Base-by-base conservation (phyloP, 2,888 invertebrate genomes). In the Caradrina clavipalpis region DNA sequence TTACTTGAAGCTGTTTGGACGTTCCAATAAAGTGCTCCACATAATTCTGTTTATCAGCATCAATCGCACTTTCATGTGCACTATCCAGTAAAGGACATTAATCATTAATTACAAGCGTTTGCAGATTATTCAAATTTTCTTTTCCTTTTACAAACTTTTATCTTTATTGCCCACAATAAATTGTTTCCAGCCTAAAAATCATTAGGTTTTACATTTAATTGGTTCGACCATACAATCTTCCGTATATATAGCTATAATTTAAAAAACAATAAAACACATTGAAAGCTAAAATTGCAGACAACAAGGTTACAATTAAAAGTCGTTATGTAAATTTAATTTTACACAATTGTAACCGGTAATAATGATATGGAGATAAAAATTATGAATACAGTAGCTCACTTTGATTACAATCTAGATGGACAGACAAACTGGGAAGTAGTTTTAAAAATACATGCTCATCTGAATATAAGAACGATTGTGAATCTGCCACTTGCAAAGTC, bases 311-410 rank as follows among this genome's bases (percentile, higher is more conserved):
- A 84, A 84, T 84, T 84, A 84, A 79, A 68, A 74, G 79, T 79
- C 84, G 80, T 84, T 84, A 84, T 84, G 84, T 84, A 81, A 84
- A 84, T 84, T 82, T 79, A 81, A 84, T 82, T 84, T 76, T 81
- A 67, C 67, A 74, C 72, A 73, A 77, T 79, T 79, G 83, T 81
- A 73, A 79, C 81, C 70, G 60, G 76, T 58, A 77, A 77, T 78
- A 75, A 77, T 73, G 83, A 81, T 80, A 71, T 57, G 50, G 59
- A 84, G 85, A 84, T 84, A 74, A 82, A 67, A 83, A 76, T 72
- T 80, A 84, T 79, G 76, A 70, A 69, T 69, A 79, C 82, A 75
- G 84, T 79, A 79, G 74, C 77, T 75, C 67, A 70, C 69, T 75
- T 26, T 47, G 82, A 82, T 82, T 54, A 65, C 13, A 39, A 81